phyloP scores from a whole-genome alignment of 2,113 vertebrate genomes.

The Pterocles orientalis region DNA sequence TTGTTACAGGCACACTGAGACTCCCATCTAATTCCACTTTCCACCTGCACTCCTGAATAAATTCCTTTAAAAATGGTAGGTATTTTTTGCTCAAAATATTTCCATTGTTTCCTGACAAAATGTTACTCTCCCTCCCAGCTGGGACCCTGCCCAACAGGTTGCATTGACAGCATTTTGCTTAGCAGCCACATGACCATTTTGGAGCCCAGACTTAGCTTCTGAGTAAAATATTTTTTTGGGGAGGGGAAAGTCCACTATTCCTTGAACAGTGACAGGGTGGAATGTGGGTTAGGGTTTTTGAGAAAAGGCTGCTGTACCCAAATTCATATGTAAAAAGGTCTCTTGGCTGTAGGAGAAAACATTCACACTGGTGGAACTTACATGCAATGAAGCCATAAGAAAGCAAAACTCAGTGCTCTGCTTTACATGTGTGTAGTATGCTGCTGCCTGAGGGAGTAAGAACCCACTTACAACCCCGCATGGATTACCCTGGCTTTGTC shows the following conservation, averaged over 20 bases:
- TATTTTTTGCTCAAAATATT: constrained; percentile 25
- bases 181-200: neutral
- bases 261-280: neutral
- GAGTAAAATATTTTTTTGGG: neutral
- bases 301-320: neutral
- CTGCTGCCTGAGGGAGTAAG: constrained; percentile 31
- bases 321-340: neutral
- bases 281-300: neutral
- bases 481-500: constrained; percentile 28
- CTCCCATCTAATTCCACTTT: neutral
- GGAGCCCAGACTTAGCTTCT: neutral
- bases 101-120: constrained; percentile 2
- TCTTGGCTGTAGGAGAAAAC: neutral
- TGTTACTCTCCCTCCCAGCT: neutral
- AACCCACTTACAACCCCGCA: neutral
- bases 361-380: accelerated
- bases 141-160: accelerated
- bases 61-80: neutral
- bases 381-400: neutral
- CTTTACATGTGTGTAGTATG: neutral
- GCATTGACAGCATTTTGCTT: neutral
- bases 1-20: neutral
- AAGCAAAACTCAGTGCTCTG: neutral
- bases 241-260: neutral
- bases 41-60: neutral